Base-by-base conservation (phyloP, 2,888 invertebrate species). In the Tinea pellionella region DNA sequence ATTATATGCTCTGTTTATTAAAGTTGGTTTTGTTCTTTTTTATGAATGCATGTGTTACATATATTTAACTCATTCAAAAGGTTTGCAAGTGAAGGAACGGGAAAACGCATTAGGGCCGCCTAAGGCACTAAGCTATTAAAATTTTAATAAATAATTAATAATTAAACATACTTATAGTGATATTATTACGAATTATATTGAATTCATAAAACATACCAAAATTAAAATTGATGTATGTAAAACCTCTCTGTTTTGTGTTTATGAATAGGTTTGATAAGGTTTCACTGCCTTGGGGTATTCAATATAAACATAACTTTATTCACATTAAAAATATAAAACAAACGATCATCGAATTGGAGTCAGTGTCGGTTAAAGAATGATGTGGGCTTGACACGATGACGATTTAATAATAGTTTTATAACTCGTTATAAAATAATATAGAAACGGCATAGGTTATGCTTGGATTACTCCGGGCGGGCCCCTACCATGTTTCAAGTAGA, bases 401-500 rank as follows among this genome's bases (percentile, higher is more conserved):
- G 84, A 74, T 68, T 73, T 86, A 85, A 85, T 86, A 79, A 86
- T 78, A 81, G 84, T 77, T 74, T 72, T 72, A 71, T 69, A 71
- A 72, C 78, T 84, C 78, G 82, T 85, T 84, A 82, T 78, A 75
- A 75, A 77, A 80, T 80, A 79, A 81, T n/a, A n/a, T n/a, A n/a
- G n/a, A 82, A 83, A 79, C 73, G 72, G 73, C 71, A 72, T 77
- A 77, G 78, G 82, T 78, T 81, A 79, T 76, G 86, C 73, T 77
- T 77, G 74, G 82, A 65, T 80, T 73, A 63, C 71, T 69, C 66
- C 74, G 73, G 6, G 24, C 24, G 24, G n/a, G 72, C 76, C 80
- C 78, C 76, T 73, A 66, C 69, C 60, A 24, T 47, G 59, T 59
- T 57, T 18, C 9, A 53, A 41, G 41, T 24, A n/a, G 15, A 13